phyloP scores from a whole-genome alignment of 2,797 vertebrate species.

The Hirundo rustica region DNA sequence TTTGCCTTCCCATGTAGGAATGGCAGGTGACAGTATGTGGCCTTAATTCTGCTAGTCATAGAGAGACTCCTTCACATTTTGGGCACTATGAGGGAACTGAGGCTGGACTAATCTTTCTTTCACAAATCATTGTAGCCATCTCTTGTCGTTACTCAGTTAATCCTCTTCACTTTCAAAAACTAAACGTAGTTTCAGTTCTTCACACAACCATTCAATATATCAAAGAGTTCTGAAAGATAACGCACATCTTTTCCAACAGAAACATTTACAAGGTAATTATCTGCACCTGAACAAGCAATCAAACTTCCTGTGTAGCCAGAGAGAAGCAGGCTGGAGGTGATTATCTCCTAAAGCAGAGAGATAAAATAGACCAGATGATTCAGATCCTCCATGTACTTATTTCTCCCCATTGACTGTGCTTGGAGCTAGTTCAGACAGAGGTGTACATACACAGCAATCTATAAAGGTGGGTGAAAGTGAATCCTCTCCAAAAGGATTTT shows the following conservation, averaged over 20 bases:
- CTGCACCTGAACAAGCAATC: not conserved
- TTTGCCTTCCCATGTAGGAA: not conserved
- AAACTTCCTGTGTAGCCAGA: not conserved
- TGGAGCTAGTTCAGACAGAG: not conserved
- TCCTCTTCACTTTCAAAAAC: not conserved
- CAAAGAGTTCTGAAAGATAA: not conserved
- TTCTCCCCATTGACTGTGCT: not conserved
- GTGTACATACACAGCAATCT: not conserved
- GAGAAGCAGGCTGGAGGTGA: not conserved
- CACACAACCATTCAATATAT: not conserved
- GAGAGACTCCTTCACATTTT: not conserved
- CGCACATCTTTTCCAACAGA: not conserved
- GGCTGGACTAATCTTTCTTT: not conserved
- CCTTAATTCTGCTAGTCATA: not conserved
- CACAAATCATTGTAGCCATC: not conserved
- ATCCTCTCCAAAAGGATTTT: not conserved
- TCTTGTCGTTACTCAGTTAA: not conserved
- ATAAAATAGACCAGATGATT: constrained; percentile 30
- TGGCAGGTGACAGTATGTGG: too few species aligned
- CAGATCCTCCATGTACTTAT: not conserved
- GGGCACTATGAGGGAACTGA: not conserved
- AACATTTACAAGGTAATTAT: not conserved
- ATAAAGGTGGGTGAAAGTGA: not conserved
- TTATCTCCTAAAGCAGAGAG: not conserved
- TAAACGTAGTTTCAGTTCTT: not conserved